phyloP scores from a whole-genome alignment of 2,113 vertebrate species.

The Mormoops blainvillei region DNA sequence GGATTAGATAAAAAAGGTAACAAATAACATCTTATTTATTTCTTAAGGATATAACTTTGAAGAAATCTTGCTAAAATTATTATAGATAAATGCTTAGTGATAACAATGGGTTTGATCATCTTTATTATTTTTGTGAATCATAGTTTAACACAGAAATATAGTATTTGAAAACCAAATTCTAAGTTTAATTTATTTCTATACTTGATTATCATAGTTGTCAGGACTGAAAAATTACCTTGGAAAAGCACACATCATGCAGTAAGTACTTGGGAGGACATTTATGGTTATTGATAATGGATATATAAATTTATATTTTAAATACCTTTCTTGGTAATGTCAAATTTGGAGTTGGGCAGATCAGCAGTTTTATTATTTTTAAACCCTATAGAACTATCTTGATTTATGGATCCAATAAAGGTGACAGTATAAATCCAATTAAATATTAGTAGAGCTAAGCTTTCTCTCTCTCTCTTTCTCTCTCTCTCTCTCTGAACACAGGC shows the following conservation, averaged over 20 bases:
- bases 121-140: neutral
- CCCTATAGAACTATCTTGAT: neutral
- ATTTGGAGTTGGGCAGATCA: neutral
- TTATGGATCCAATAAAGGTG: neutral
- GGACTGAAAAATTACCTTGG: neutral
- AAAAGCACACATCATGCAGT: neutral
- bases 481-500: neutral
- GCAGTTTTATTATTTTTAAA: conserved; percentile 20
- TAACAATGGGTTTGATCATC: neutral
- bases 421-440: neutral
- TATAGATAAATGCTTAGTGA: neutral
- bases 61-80: neutral
- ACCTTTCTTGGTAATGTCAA: neutral
- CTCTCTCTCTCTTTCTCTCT: too few species aligned
- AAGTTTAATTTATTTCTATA: conserved; percentile 24
- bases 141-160: neutral
- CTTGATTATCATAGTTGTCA: conserved; percentile 12
- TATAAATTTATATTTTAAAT: conserved; percentile 14
- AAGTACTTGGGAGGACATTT: neutral
- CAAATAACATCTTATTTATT: neutral
- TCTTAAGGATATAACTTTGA: neutral
- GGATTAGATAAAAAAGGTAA: neutral
- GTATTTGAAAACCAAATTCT: conserved; percentile 16
- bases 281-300: neutral
- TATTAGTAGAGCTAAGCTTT: neutral